Base-by-base conservation (phyloP, 2,888 invertebrate genomes). In the Zygothrica quintamaculata region DNA sequence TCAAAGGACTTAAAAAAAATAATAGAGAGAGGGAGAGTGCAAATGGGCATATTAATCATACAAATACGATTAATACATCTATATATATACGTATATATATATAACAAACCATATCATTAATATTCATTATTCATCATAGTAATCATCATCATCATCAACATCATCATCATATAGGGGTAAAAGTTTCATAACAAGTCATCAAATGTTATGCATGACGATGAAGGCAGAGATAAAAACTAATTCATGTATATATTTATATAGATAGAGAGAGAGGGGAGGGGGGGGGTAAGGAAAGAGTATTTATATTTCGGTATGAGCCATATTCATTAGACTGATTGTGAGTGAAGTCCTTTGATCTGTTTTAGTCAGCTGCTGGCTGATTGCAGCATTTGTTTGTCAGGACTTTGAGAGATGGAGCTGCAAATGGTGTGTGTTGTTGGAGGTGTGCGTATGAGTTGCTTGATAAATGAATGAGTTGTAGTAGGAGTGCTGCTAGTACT, bases 301-400 rank as follows among this genome's bases (percentile, higher is more conserved):
- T 4, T 11, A n/a, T 5, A 9, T 46, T 56, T 68, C 56, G 9
- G 18, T 3, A 22, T 15, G 11, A 1, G 40, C 72, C 22, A 58
- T 58, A 71, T 70, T 4, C 11, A 11, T 6, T 12, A 50, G 62
- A 62, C 56, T 11, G 18, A 22, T 22, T 22, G 18, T 22, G 18
- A 22, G 2, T 22, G 18, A 5, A 2, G 3, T 22, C 18, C 18
- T 22, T 22, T 22, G 18, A 22, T 22, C 18, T 22, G 3, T 22
- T 5, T 5, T 0, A 8, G 3, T 18, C n/a, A 3, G 5, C 11
- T 11, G 3, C 7, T n/a, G 1, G 36, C 50, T 72, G 79, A 44
- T 60, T 70, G 66, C 44, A 74, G 85, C 69, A 68, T 50, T 61
- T 81, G 82, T 58, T n/a, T 74, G 64, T 75, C 53, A 16, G 50